Evolutionary conservation across 2,797 vertebrate genomes (phyloP).

Genomic region (Odontamblyopus lacepedii): DNA sequence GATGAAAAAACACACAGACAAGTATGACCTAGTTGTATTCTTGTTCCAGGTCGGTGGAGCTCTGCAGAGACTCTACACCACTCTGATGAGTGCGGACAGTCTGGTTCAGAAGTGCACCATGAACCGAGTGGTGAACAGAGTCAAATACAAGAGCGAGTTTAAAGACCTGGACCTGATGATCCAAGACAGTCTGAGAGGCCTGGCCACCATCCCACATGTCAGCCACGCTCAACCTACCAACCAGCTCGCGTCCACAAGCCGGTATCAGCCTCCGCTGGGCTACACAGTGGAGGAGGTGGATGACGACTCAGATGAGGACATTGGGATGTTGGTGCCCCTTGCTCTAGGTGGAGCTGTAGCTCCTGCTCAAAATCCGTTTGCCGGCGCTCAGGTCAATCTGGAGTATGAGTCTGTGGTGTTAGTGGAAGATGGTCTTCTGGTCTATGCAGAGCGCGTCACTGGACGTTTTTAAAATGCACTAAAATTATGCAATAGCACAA

Average conservation of each 20-base stretch:
- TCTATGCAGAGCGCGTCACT: neutral
- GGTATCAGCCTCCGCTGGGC: neutral
- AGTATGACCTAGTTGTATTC: neutral
- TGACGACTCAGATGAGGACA: neutral
- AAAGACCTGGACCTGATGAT: neutral
- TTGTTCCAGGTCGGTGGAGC: neutral
- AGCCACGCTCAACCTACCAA: neutral
- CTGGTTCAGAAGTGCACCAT: slow-evolving; percentile 16
- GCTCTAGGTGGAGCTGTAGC: neutral
- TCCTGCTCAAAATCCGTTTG: neutral
- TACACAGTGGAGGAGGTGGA: slow-evolving; percentile 1
- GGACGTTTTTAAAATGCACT: neutral
- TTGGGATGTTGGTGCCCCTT: neutral
- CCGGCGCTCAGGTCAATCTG: neutral
- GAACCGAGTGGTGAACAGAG: neutral
- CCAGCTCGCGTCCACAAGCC: neutral
- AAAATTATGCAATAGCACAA: no score
- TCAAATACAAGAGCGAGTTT: slow-evolving; percentile 10
- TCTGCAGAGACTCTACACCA: slow-evolving; percentile 1
- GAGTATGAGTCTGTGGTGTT: neutral
- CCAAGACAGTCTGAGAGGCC: neutral
- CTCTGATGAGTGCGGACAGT: neutral
- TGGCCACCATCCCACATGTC: neutral
- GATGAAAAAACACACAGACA: slow-evolving; percentile 16
- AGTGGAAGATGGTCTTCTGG: neutral